phyloP scores from a whole-genome alignment of 2,113 vertebrate species.

The Anhinga rufa region DNA sequence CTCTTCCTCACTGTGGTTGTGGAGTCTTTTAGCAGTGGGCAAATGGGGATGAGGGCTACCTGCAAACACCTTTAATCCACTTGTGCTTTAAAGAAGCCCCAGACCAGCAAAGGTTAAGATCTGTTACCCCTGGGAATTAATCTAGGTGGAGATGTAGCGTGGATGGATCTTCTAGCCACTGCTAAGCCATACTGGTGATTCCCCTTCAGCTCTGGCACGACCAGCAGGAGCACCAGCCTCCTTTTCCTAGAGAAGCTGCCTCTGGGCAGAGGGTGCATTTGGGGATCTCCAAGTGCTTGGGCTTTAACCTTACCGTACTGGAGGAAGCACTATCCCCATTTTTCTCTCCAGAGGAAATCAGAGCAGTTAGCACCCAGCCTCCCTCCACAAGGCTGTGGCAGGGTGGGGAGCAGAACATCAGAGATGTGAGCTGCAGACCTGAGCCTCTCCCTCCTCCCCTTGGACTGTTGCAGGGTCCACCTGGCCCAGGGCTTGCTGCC shows the following conservation, averaged over 20 bases:
- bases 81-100: neutral
- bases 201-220: neutral
- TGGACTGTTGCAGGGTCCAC: accelerated
- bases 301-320: neutral
- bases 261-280: neutral
- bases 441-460: neutral
- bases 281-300: neutral
- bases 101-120: neutral
- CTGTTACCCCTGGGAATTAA: neutral
- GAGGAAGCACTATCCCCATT: neutral
- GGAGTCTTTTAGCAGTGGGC: neutral
- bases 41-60: neutral
- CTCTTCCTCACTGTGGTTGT: neutral
- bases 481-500: neutral
- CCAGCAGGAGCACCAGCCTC: neutral
- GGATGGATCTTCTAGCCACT: neutral
- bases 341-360: neutral
- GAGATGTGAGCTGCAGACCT: neutral
- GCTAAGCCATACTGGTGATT: neutral
- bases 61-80: neutral
- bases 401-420: neutral
- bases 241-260: neutral
- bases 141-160: neutral
- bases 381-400: neutral
- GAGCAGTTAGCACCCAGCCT: neutral